These are phyloP conservation scores for Galendromus occidentalis DNA, from an alignment of 1,140 invertebrate species.

Conservation along the genomic window DNA sequence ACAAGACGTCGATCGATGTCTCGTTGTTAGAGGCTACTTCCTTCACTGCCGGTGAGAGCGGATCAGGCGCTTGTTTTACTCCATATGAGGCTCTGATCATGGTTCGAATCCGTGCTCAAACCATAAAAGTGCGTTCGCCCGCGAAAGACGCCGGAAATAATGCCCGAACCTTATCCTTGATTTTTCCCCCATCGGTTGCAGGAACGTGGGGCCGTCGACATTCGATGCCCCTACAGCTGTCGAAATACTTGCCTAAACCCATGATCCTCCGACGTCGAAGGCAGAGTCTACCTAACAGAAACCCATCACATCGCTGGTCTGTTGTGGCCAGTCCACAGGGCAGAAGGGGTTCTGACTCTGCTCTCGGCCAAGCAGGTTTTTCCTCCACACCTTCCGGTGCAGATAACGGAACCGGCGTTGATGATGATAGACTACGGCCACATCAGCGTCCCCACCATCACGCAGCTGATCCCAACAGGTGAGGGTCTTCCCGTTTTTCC, in stretches of 20 bases:
- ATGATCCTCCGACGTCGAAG: conserved; percentile 11
- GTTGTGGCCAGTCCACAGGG: conserved; percentile 9
- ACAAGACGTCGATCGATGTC: conserved; percentile 8
- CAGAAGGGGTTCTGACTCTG: conserved; percentile 11
- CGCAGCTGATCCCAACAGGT: too few relatives aligned
- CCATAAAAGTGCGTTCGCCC: too few relatives aligned
- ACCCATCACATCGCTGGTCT: conserved; percentile 10
- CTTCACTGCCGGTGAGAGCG: not conserved
- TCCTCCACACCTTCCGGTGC: not conserved
- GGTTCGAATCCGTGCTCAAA: too few relatives aligned
- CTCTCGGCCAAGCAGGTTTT: conserved; percentile 9
- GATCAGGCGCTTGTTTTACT: not conserved
- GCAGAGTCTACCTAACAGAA: conserved; percentile 10
- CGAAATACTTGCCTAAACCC: conserved; percentile 7
- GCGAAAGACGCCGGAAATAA: too few relatives aligned
- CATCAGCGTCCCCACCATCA: too few relatives aligned
- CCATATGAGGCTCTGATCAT: too few relatives aligned
- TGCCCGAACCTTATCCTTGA: too few relatives aligned
- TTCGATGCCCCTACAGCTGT: conserved; percentile 6
- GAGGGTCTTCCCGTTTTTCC: too few relatives aligned
- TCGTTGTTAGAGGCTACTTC: conserved; percentile 2
- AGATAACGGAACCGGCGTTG: too few relatives aligned
- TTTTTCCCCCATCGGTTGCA: not conserved
- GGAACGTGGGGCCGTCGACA: conserved; percentile 9
- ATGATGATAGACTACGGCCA: too few relatives aligned